Base-by-base conservation (phyloP, 2,797 vertebrate genomes). In the Fistularia commersonii region DNA sequence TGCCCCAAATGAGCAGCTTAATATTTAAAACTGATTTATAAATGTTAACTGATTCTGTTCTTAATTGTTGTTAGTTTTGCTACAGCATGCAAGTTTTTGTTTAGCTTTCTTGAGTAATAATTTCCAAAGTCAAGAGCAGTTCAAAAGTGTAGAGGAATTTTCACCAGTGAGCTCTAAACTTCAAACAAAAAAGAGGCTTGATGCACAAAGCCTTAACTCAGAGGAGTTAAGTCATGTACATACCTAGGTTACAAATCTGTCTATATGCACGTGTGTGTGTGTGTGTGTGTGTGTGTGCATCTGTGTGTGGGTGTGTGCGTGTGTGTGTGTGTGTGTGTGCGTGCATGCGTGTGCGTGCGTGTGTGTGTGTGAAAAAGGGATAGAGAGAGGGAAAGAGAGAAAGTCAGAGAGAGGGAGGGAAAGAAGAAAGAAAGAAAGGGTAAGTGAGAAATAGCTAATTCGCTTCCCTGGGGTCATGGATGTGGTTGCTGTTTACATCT, bases 401-500 rank as follows among this genome's bases (percentile, higher is more conserved):
- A 45, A 45, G 11, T 23, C 23, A 57, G 64, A 52, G 72, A 63
- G 66, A 53, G 43, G 42, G 11, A 51, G 32, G 60, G 53, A 60
- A 47, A 45, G 33, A 45, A 11, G 69, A 80, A 72, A 57, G 64
- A 53, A 39, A 47, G 11, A 23, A 23, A 23, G 74, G 70, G 82
- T 76, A 76, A 79, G 65, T 76, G 80, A 80, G 76, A 77, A 69
- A 35, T 73, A 66, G 60, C 61, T 63, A 59, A 66, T 82, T 74
- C 70, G 60, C 57, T 51, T 40, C 32, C 23, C 23, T 23, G 8
- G 54, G 45, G 64, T 73, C 11, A 55, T 79, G 70, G 66, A 69
- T 72, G 77, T 64, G 72, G 54, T 57, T 3, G 74, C 74, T 79
- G 77, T 83, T 87, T 76, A 77, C 75, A 76, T 31, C 58, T 82